Percentiles rank a stretch among this genome's conserved stretches.
These are phyloP conservation scores for Drosophila lacertosa DNA, from an alignment of 1,140 invertebrate species.

Conservation along the genomic window DNA sequence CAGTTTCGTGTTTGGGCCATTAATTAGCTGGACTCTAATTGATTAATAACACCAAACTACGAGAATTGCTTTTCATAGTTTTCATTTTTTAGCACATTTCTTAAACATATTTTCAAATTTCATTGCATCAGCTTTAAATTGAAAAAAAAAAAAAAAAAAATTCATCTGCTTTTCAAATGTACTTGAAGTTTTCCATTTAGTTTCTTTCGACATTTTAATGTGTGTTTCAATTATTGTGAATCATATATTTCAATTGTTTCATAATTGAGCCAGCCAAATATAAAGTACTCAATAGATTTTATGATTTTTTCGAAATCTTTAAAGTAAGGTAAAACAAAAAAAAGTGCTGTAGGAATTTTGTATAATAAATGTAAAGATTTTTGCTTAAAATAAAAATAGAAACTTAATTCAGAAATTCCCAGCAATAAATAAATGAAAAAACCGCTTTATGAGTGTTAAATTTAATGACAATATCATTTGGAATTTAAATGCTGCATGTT, in stretches of 20 bases:
- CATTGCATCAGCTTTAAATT: constrained; percentile 6
- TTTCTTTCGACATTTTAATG: neutral
- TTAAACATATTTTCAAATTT: constrained; percentile 12
- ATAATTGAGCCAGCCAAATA: constrained; percentile 12
- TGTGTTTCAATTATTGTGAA: constrained; percentile 7
- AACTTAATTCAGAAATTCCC: too few relatives aligned
- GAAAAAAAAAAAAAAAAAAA: too few relatives aligned
- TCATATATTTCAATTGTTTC: constrained; percentile 26
- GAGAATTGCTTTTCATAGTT: constrained; percentile 56
- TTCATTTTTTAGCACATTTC: constrained; percentile 56
- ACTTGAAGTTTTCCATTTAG: constrained; percentile 4
- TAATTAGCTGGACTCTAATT: constrained; percentile 71
- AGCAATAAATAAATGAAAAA: too few relatives aligned
- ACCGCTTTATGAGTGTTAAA: too few relatives aligned
- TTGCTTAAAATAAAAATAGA: too few relatives aligned
- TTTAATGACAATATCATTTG: constrained; percentile 1
- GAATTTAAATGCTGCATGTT: neutral
- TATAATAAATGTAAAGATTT: too few relatives aligned
- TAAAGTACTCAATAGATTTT: constrained; percentile 1
- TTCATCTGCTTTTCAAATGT: neutral
- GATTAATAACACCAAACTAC: constrained; percentile 80
- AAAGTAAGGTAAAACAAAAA: too few relatives aligned
- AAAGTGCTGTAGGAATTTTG: too few relatives aligned
- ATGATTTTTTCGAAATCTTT: neutral
- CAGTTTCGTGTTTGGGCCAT: constrained; percentile 50